These are phyloP conservation scores for Andrena bicolor DNA, from an alignment of 2,888 invertebrate genomes.

Conservation along the genomic window DNA sequence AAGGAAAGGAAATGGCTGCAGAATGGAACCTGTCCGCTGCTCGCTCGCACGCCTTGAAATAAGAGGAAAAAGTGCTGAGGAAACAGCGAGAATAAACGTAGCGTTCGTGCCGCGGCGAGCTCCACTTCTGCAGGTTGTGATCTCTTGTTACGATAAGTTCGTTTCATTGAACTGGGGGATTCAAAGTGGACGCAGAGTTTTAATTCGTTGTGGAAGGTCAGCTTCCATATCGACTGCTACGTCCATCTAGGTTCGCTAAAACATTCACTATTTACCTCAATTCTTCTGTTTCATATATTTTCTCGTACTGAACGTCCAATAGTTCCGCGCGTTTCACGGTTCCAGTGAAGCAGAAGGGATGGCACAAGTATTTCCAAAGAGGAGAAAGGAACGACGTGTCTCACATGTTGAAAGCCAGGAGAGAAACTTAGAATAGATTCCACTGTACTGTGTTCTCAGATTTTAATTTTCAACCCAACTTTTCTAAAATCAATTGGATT, in stretches of 20 bases:
- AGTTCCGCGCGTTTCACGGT: neutral
- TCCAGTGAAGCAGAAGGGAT: neutral
- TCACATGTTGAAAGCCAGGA: too few relatives aligned
- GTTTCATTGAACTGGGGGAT: neutral
- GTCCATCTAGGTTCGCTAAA: neutral
- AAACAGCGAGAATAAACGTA: constrained; percentile 5
- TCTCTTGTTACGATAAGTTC: neutral
- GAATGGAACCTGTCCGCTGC: neutral
- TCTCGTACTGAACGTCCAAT: neutral
- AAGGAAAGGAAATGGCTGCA: neutral
- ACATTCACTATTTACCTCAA: neutral
- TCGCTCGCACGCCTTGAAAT: neutral
- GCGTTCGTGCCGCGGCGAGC: neutral
- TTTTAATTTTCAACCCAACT: too few relatives aligned
- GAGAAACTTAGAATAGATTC: too few relatives aligned
- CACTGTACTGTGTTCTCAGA: too few relatives aligned
- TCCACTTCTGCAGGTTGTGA: constrained; percentile 1
- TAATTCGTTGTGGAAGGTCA: neutral
- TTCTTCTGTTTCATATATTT: constrained; percentile 14
- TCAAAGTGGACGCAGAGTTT: constrained; percentile 4
- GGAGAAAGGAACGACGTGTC: neutral
- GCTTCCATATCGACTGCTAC: constrained; percentile 4
- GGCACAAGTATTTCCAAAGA: neutral
- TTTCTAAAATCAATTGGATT: too few relatives aligned
- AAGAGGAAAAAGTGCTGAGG: neutral